Evolutionary conservation across 2,113 vertebrate species (phyloP).

Genomic region (Sorex araneus): DNA sequence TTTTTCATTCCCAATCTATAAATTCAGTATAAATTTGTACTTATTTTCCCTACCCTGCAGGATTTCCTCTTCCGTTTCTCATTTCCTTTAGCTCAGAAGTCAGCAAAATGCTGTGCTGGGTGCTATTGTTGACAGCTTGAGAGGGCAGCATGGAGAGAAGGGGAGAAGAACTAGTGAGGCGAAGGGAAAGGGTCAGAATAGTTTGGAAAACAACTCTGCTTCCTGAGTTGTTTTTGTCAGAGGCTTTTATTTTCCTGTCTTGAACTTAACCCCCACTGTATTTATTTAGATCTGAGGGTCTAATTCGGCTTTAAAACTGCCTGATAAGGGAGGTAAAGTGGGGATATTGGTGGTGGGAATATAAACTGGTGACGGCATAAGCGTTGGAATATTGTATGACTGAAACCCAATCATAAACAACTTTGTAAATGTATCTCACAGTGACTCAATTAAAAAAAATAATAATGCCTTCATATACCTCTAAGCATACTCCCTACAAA

Average conservation of each 20-base stretch:
- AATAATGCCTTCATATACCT: background rate
- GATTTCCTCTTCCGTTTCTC: conserved; percentile 14
- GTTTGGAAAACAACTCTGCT: background rate
- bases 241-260: conserved; percentile 50
- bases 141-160: background rate
- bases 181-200: background rate
- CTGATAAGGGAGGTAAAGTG: background rate
- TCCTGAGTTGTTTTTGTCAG: background rate
- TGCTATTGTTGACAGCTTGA: conserved; percentile 22
- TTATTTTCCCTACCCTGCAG: background rate
- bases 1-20: conserved; percentile 43
- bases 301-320: background rate
- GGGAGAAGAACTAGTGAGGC: conserved; percentile 9
- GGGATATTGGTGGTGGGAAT: too few species aligned
- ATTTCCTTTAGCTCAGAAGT: conserved; percentile 37
- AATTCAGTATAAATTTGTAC: background rate
- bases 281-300: conserved; percentile 47
- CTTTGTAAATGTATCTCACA: too few species aligned
- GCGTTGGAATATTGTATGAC: too few species aligned
- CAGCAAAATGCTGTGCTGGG: conserved; percentile 22
- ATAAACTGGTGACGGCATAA: too few species aligned
- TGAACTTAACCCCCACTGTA: background rate
- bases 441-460: too few species aligned
- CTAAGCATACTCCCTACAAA: conserved; percentile 15
- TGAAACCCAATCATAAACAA: too few species aligned